Evolutionary conservation across 2,797 vertebrate species (phyloP).

Genomic region (Mus spretus): DNA sequence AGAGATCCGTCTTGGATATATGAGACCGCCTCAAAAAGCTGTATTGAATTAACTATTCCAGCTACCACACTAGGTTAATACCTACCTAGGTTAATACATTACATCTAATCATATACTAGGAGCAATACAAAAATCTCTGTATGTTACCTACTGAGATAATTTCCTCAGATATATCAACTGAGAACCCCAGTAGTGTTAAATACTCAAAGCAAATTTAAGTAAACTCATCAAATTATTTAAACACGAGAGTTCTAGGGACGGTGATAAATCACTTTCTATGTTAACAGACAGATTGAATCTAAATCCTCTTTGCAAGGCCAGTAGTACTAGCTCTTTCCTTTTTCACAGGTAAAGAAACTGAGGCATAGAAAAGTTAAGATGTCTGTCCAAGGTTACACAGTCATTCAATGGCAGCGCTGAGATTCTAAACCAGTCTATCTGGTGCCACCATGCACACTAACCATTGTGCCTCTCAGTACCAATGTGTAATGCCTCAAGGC

Average conservation of each 20-base stretch:
- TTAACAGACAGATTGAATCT: not conserved
- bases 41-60: not conserved
- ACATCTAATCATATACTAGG: not conserved
- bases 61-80: not conserved
- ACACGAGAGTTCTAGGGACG: not conserved
- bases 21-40: not conserved
- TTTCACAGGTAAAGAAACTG: not conserved
- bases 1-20: not conserved
- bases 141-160: not conserved
- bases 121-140: not conserved
- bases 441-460: not conserved
- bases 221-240: not conserved
- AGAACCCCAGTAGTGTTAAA: not conserved
- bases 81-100: not conserved
- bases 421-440: not conserved
- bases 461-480: not conserved
- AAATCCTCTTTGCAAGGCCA: not conserved
- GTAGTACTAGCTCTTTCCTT: not conserved
- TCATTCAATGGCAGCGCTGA: not conserved
- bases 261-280: not conserved
- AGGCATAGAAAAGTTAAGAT: not conserved
- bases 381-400: not conserved
- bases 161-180: not conserved
- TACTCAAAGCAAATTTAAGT: not conserved
- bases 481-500: not conserved